These are phyloP conservation scores for Ellobius talpinus DNA, from an alignment of 2,113 vertebrate species.

Conservation along the genomic window DNA sequence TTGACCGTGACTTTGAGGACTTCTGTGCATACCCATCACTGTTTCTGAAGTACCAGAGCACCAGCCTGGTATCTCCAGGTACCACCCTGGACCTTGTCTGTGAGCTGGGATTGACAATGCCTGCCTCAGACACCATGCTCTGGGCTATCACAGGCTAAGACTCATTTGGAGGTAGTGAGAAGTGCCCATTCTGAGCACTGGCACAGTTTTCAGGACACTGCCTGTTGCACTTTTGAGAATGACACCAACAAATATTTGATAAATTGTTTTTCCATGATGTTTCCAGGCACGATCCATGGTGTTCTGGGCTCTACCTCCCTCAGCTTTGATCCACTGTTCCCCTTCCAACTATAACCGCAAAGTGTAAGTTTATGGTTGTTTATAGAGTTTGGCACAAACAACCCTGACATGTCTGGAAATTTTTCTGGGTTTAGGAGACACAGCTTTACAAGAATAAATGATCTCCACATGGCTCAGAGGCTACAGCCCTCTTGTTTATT, in stretches of 20 bases:
- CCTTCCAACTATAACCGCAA: not conserved
- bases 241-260: not conserved
- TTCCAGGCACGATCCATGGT: not conserved
- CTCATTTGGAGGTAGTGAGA: not conserved
- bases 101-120: not conserved
- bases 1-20: not conserved
- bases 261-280: not conserved
- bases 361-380: not conserved
- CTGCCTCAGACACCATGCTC: not conserved
- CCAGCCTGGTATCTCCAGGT: not conserved
- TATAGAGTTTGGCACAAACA: not conserved
- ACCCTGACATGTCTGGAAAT: not conserved
- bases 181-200: not conserved
- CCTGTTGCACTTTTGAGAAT: not conserved
- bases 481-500: not conserved
- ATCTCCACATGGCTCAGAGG: not conserved
- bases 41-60: not conserved
- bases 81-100: not conserved
- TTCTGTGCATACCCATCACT: not conserved
- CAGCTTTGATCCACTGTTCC: not conserved
- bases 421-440: not conserved
- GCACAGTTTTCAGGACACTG: not conserved
- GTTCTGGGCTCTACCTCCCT: not conserved
- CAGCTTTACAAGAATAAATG: not conserved
- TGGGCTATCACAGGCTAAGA: not conserved